Conservation (phyloP, 2,888 invertebrate genomes). For the Campoplex capitator region DNA sequence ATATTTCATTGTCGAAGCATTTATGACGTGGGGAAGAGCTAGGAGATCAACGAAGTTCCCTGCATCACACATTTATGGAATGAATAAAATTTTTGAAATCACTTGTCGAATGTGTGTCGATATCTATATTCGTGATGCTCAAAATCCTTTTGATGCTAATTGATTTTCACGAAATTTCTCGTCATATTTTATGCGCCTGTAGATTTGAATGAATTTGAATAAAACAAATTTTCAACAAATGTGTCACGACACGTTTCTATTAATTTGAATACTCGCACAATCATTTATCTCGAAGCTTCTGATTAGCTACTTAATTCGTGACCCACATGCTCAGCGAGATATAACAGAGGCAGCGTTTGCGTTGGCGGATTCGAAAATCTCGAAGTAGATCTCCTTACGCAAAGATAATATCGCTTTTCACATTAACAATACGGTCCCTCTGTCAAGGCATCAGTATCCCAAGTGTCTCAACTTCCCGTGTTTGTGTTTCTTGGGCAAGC, state of each 20-base stretch:
- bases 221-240: not conserved
- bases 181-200: not conserved
- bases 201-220: not conserved
- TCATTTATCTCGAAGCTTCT: not conserved
- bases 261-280: not conserved
- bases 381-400: not conserved
- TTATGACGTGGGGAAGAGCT: not conserved
- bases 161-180: conserved; percentile 24
- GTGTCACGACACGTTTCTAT: not conserved
- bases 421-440: not conserved
- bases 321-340: conserved; percentile 12
- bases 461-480: conserved; percentile 4
- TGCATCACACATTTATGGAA: not conserved
- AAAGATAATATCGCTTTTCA: not conserved
- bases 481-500: not conserved
- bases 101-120: conserved; percentile 1
- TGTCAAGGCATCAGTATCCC: conserved; percentile 3
- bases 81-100: conserved; percentile 21
- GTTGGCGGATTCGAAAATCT: not conserved
- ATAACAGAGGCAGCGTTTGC: not conserved
- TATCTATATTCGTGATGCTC: not conserved
- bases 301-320: not conserved
- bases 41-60: conserved; percentile 24
- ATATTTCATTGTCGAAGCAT: conserved; percentile 26
- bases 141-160: conserved; percentile 23